Conservation (phyloP, 2,113 vertebrate species). For the Trogon surrucura region DNA sequence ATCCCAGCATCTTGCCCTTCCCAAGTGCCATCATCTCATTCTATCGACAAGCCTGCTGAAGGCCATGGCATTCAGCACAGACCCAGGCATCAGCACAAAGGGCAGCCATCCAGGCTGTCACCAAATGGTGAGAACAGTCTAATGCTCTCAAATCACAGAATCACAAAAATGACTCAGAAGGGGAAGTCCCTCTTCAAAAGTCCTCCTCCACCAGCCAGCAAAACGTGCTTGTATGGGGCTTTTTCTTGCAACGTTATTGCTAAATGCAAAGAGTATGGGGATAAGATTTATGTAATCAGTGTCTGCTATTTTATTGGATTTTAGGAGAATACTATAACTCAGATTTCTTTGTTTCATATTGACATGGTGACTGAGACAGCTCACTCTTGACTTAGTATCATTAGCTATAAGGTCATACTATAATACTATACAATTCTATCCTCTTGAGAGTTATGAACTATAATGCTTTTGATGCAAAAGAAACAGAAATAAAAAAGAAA, state of each 20-base stretch:
- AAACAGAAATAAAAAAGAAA: background rate
- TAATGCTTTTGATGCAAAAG: background rate
- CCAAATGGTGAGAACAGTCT: background rate
- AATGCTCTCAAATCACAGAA: background rate
- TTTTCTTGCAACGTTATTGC: background rate
- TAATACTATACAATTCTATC: background rate
- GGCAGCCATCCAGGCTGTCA: background rate
- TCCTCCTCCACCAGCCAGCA: background rate
- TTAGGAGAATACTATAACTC: background rate
- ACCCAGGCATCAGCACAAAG: background rate
- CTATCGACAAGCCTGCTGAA: accelerated
- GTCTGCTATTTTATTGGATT: background rate
- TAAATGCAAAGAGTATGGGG: background rate
- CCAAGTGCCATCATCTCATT: background rate
- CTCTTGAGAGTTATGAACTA: background rate
- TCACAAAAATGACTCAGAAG: background rate
- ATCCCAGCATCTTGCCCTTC: accelerated
- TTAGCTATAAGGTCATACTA: background rate
- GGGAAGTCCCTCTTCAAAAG: background rate
- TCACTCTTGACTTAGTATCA: background rate
- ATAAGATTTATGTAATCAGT: background rate
- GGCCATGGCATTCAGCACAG: background rate
- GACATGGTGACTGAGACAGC: background rate
- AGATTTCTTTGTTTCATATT: background rate
- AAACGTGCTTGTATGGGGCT: background rate